A percentile compares a stretch with the other conserved stretches of the same genome.
phyloP scores from a whole-genome alignment of 2,888 invertebrate genomes.

The Latrodectus hesperus region DNA sequence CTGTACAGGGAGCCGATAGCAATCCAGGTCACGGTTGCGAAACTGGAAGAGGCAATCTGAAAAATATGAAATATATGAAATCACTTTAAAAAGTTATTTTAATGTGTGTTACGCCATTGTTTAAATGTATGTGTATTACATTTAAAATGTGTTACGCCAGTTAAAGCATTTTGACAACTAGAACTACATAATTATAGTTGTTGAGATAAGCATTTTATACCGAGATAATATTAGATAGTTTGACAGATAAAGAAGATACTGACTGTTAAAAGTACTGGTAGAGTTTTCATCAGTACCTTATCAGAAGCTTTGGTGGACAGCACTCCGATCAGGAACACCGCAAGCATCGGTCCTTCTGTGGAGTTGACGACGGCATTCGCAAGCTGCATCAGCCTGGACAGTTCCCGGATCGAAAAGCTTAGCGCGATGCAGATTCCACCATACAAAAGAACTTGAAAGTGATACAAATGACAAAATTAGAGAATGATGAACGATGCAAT shows the following conservation, averaged over 20 bases:
- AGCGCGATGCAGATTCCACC: slow-evolving; percentile 14
- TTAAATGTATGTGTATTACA: too few relatives aligned
- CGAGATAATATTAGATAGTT: too few relatives aligned
- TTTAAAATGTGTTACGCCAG: too few relatives aligned
- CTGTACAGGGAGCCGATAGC: slow-evolving; percentile 15
- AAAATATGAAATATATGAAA: neutral
- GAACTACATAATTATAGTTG: too few relatives aligned
- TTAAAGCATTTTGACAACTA: too few relatives aligned
- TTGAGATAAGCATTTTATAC: too few relatives aligned
- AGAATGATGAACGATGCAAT: too few relatives aligned
- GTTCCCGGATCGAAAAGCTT: neutral
- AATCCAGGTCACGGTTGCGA: slow-evolving; percentile 10
- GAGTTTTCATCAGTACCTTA: too few relatives aligned
- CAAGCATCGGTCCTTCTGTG: slow-evolving; percentile 28
- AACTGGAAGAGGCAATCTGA: neutral
- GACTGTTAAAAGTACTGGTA: too few relatives aligned
- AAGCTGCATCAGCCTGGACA: slow-evolving; percentile 8
- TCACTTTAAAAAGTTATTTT: too few relatives aligned
- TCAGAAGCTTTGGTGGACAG: slow-evolving; percentile 22
- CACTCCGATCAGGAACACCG: slow-evolving; percentile 28
- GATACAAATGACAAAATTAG: neutral
- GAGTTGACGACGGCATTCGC: neutral
- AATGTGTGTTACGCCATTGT: too few relatives aligned
- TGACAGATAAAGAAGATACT: too few relatives aligned
- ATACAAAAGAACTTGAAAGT: slow-evolving; percentile 32